phyloP scores from a whole-genome alignment of 2,113 vertebrate genomes.

The Xerus inauris region DNA sequence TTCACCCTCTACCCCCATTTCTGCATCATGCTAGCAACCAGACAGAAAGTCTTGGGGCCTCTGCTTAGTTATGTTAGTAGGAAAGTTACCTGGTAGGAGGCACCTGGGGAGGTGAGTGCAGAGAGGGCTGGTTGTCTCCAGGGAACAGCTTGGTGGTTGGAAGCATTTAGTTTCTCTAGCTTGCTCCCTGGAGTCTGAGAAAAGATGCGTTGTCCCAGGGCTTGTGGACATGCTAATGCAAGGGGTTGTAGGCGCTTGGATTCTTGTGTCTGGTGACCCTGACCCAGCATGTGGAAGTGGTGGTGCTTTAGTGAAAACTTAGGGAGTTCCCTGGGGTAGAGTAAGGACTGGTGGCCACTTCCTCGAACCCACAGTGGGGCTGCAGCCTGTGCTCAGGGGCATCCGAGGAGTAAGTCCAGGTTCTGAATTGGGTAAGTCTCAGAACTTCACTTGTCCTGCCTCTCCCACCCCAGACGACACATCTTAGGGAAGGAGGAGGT shows the following conservation, averaged over 20 bases:
- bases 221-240: background rate
- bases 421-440: background rate
- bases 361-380: background rate
- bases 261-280: too few relatives aligned
- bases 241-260: background rate
- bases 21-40: background rate
- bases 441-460: background rate
- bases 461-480: background rate
- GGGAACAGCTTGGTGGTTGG: background rate
- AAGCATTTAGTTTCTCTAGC: background rate
- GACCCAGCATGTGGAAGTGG: rapidly evolving
- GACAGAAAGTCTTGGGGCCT: background rate
- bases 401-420: background rate
- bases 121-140: background rate
- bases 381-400: background rate
- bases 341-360: background rate
- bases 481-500: background rate
- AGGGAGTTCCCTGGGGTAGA: rapidly evolving
- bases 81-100: background rate
- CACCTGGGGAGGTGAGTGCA: background rate
- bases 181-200: background rate
- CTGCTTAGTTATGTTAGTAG: background rate
- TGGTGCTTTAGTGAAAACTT: background rate
- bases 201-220: rapidly evolving
- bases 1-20: background rate